phyloP scores from a whole-genome alignment of 2,888 invertebrate species.

The Drosophila merina region DNA sequence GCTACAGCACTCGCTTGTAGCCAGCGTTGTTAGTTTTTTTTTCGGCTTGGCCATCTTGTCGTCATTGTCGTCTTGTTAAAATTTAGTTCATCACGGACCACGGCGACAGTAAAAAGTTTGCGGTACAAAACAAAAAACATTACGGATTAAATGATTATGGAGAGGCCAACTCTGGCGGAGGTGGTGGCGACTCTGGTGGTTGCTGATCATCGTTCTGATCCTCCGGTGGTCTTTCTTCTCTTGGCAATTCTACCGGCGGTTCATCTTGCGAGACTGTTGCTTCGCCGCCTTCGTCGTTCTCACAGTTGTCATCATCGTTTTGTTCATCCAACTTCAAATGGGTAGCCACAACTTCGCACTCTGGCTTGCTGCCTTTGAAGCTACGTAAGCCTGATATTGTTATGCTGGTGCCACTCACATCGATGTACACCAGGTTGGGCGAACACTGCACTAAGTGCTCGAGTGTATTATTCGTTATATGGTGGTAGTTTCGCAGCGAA shows the following conservation, averaged over 20 bases:
- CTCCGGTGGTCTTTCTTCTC: conserved; percentile 1
- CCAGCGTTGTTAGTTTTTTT: conserved; percentile 25
- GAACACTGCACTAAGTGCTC: conserved; percentile 87
- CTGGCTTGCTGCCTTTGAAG: conserved; percentile 86
- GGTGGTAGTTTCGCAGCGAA: conserved; percentile 86
- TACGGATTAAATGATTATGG: not conserved
- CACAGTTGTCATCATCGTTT: conserved; percentile 8
- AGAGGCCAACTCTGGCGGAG: not conserved
- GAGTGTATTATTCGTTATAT: conserved; percentile 87
- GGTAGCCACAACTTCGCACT: conserved; percentile 85
- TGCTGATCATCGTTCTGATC: conserved; percentile 6
- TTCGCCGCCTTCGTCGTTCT: not conserved
- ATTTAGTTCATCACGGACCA: conserved; percentile 18
- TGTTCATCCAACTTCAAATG: conserved; percentile 55
- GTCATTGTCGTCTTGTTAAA: conserved; percentile 22
- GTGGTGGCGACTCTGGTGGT: conserved; percentile 12
- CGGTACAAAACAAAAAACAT: conserved; percentile 18
- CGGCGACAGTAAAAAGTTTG: conserved; percentile 10
- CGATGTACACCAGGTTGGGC: conserved; percentile 86
- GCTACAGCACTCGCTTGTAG: conserved; percentile 48
- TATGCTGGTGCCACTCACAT: conserved; percentile 88
- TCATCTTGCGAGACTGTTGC: conserved; percentile 18
- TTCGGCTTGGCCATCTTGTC: conserved; percentile 35
- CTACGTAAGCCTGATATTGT: conserved; percentile 86
- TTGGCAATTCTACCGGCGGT: not conserved